Percentiles rank a stretch among this genome's conserved stretches.
These are phyloP conservation scores for Trypoxylon attenuatum DNA, from an alignment of 2,888 invertebrate genomes.

Conservation along the genomic window DNA sequence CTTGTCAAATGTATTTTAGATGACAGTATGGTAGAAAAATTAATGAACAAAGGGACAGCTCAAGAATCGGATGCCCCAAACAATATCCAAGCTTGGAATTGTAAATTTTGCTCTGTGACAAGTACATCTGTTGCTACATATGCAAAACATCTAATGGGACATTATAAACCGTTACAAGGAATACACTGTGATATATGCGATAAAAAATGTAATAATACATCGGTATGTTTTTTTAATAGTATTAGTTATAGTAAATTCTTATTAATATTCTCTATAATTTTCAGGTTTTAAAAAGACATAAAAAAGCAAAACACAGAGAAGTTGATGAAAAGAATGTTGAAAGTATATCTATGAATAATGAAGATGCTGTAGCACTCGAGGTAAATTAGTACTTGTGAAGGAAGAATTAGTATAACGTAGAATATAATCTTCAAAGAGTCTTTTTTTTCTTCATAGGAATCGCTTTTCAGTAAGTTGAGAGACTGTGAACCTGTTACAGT, in stretches of 20 bases:
- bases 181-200: slow-evolving; percentile 57
- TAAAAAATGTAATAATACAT: slow-evolving; percentile 52
- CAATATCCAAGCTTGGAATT: slow-evolving; percentile 72
- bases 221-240: slow-evolving; percentile 36
- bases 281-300: slow-evolving; percentile 16
- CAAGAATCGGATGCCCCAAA: slow-evolving; percentile 57
- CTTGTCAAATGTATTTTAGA: no score
- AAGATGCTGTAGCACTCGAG: not conserved
- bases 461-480: no score
- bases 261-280: not conserved
- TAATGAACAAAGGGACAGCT: slow-evolving; percentile 59
- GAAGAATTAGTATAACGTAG: no score
- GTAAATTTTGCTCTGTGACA: slow-evolving; percentile 73
- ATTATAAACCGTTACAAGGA: slow-evolving; percentile 65
- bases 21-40: slow-evolving; percentile 49
- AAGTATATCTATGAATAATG: not conserved
- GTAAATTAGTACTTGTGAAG: not conserved
- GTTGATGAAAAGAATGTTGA: not conserved
- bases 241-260: no score
- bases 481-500: no score
- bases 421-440: no score
- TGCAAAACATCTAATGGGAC: slow-evolving; percentile 73
- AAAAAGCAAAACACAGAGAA: slow-evolving; percentile 9
- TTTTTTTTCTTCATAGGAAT: no score
- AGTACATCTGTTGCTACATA: slow-evolving; percentile 71